Evolutionary conservation across 1,140 invertebrate species (phyloP), one percentile per base, ranked within the genome.

Genomic region (Trichonephila inaurata): DNA sequence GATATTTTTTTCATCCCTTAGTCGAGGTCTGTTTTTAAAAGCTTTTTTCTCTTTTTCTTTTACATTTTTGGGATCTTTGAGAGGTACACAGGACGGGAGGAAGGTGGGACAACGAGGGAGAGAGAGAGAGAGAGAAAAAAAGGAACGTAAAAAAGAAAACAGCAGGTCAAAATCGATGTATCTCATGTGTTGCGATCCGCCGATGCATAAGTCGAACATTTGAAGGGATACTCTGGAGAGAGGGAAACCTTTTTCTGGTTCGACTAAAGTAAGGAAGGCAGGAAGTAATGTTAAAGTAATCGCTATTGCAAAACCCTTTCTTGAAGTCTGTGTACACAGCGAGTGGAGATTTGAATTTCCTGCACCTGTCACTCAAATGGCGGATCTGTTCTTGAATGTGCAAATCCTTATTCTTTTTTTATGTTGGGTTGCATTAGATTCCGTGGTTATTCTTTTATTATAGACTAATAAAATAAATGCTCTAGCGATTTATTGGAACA

Each of bases 11-110:
- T 51, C 12, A 44, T 14, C 72, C 21, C 28, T 77, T 12, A 89
- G 12, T n/a, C 44, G 51, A 77, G 58, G 88, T 77, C 88, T 89
- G 88, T 77, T 89, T 89, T 89, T 72, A 89, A 89, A 89, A 77
- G 88, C 69, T 77, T 89, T 89, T 77, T 72, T 44, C 12, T 44
- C 51, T 77, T 77, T 24, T 21, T 51, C 21, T n/a, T 16, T 12
- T 58, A 16, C 16, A 18, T 81, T 44, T 40, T 81, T 81, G 62
- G 62, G 21, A 64, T 33, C 33, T 28, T 19, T 40, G 72, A 77
- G 72, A 33, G 72, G 72, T 77, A 77, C 28, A 40, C 6, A 40
- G 12, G 7, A 51, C 10, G 51, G 51, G 51, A 51, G 51, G 51
- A 8, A 12, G 51, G 51, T 5, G 51, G 51, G 51, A 51, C 10